Conservation (phyloP, 37 sponge, comb jelly and placozoan genomes). For the Chondrilla cf. caribensis region DNA sequence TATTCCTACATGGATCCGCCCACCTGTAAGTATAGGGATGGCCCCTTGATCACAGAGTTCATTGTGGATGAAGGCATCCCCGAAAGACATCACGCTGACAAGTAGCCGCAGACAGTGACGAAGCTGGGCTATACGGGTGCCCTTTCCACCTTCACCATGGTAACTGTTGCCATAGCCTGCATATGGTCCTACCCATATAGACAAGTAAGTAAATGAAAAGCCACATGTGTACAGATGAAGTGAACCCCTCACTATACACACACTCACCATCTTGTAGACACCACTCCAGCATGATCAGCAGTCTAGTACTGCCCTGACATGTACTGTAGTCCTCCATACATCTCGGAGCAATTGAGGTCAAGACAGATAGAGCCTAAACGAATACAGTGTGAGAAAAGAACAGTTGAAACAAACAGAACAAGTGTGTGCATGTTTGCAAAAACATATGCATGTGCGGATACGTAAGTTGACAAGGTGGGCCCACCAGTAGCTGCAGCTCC, state of each 20-base stretch:
- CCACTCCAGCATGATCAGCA: slow-evolving; percentile 95
- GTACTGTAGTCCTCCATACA: slow-evolving; percentile 81
- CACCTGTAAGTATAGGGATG: slow-evolving; percentile 74
- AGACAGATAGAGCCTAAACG: slow-evolving; percentile 83
- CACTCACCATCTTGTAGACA: slow-evolving; percentile 58
- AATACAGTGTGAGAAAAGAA: neutral
- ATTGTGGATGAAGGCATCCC: slow-evolving; percentile 59
- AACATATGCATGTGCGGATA: too few species aligned
- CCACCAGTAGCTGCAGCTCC: slow-evolving; percentile 92
- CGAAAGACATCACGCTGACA: slow-evolving; percentile 71
- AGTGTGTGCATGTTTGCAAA: too few species aligned
- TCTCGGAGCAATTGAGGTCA: slow-evolving; percentile 73
- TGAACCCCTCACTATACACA: neutral
- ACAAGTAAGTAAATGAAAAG: neutral
- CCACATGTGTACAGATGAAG: neutral
- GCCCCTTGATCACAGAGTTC: slow-evolving; percentile 96
- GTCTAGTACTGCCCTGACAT: slow-evolving; percentile 91
- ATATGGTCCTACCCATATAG: slow-evolving; percentile 46
- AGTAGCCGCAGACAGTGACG: slow-evolving; percentile 73
- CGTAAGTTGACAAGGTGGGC: too few species aligned
- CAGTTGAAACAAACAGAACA: too few species aligned
- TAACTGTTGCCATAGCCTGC: slow-evolving; percentile 90
- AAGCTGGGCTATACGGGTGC: slow-evolving; percentile 80
- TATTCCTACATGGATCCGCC: neutral
- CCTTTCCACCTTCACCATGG: slow-evolving; percentile 84